Conservation (phyloP, 1,140 invertebrate species). For the Drosophila ercepeae region DNA sequence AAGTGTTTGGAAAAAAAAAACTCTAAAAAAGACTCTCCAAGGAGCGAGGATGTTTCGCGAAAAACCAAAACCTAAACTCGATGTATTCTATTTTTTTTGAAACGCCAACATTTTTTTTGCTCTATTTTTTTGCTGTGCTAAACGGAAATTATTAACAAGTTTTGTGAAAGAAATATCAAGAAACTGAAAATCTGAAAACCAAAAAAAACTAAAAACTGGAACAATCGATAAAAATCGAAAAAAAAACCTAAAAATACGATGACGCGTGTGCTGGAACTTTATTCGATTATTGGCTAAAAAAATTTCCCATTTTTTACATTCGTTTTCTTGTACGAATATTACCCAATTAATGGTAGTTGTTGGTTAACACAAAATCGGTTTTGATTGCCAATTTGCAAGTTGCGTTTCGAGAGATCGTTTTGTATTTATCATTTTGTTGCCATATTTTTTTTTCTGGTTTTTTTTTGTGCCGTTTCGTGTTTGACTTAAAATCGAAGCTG, state of each 20-base stretch:
- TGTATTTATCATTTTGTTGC: neutral
- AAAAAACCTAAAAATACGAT: slow-evolving; percentile 4
- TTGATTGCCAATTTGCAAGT: slow-evolving; percentile 51
- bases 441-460: slow-evolving; percentile 9
- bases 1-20: slow-evolving; percentile 14
- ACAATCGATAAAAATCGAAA: slow-evolving; percentile 10
- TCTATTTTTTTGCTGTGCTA: slow-evolving; percentile 32
- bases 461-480: slow-evolving; percentile 15
- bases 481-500: slow-evolving; percentile 10
- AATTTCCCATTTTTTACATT: slow-evolving; percentile 37
- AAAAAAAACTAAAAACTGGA: slow-evolving; percentile 12
- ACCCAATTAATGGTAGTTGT: slow-evolving; percentile 45
- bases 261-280: slow-evolving; percentile 57
- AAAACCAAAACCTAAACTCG: slow-evolving; percentile 2
- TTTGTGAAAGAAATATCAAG: slow-evolving; percentile 7
- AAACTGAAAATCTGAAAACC: slow-evolving; percentile 2
- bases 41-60: slow-evolving; percentile 7
- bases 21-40: neutral
- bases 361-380: slow-evolving; percentile 42
- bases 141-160: neutral
- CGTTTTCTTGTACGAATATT: slow-evolving; percentile 24
- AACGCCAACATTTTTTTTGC: slow-evolving; percentile 29
- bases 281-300: slow-evolving; percentile 40
- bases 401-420: slow-evolving; percentile 38
- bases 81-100: neutral